These are phyloP conservation scores for Amiota communis DNA, from an alignment of 2,888 invertebrate genomes.

Conservation along the genomic window DNA sequence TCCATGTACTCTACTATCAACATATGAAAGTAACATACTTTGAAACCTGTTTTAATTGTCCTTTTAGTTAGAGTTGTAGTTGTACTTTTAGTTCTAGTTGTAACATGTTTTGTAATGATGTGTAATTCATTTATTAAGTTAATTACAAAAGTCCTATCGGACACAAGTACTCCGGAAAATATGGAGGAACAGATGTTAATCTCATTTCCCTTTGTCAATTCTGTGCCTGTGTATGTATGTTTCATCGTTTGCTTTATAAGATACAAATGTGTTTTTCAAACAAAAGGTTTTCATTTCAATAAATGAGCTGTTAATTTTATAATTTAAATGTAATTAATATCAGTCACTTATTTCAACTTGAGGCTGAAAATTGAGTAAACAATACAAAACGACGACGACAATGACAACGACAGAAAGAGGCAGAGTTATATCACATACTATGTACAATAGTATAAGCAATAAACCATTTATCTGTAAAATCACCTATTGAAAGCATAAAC, in stretches of 20 bases:
- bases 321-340: constrained; percentile 24
- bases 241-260: not conserved
- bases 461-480: too few species aligned
- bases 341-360: too few species aligned
- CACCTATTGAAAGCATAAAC: too few species aligned
- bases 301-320: constrained; percentile 21
- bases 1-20: not conserved
- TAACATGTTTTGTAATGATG: not conserved
- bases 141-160: not conserved
- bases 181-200: not conserved
- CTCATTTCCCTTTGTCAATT: not conserved
- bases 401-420: too few species aligned
- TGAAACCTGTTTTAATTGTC: not conserved
- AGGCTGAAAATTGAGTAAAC: not conserved
- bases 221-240: not conserved
- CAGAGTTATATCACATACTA: too few species aligned
- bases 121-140: constrained; percentile 2
- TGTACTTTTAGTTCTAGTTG: not conserved
- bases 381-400: not conserved
- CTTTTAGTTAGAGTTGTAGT: not conserved
- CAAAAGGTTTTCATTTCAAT: constrained; percentile 18
- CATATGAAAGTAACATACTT: not conserved
- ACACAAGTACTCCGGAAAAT: not conserved
- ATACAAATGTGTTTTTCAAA: not conserved
- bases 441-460: too few species aligned